phyloP scores from a whole-genome alignment of 2,888 invertebrate species.

The Pyrrhia umbra region DNA sequence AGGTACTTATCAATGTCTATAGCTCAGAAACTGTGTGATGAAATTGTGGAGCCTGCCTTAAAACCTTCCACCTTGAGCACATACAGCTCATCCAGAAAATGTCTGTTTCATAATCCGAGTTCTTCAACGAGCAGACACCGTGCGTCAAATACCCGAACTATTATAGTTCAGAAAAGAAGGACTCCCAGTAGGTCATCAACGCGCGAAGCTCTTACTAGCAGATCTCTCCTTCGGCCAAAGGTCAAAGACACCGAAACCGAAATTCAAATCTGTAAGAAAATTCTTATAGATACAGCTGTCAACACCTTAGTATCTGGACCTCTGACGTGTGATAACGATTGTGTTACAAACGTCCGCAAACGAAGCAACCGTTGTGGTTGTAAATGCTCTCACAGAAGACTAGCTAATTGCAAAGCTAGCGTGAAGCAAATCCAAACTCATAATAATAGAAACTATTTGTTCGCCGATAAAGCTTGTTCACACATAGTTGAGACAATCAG shows the following conservation, averaged over 20 bases:
- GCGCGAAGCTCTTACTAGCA: slow-evolving; percentile 48
- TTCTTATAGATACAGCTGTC: slow-evolving; percentile 64
- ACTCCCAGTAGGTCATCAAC: slow-evolving; percentile 65
- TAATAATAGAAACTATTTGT: slow-evolving; percentile 42
- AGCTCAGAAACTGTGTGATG: slow-evolving; percentile 76
- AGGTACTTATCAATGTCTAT: slow-evolving; percentile 71
- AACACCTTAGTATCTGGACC: slow-evolving; percentile 75
- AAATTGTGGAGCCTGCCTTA: slow-evolving; percentile 73
- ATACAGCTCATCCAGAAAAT: slow-evolving; percentile 14
- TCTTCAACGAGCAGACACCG: slow-evolving; percentile 41
- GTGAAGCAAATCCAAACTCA: slow-evolving; percentile 71
- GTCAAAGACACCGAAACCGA: slow-evolving; percentile 62
- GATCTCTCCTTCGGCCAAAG: slow-evolving; percentile 58
- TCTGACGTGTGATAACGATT: slow-evolving; percentile 70
- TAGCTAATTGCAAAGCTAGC: slow-evolving; percentile 45
- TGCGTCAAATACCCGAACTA: slow-evolving; percentile 61
- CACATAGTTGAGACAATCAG: slow-evolving; percentile 61
- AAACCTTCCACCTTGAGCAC: slow-evolving; percentile 38
- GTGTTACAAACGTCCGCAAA: slow-evolving; percentile 73
- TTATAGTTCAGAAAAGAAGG: slow-evolving; percentile 70
- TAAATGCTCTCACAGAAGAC: slow-evolving; percentile 61
- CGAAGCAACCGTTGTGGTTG: slow-evolving; percentile 66
- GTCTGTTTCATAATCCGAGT: slow-evolving; percentile 13
- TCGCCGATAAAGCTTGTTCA: slow-evolving; percentile 74
- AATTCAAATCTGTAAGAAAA: slow-evolving; percentile 56